Base-by-base conservation (phyloP, 2,797 vertebrate genomes). In the Acipenser ruthenus region DNA sequence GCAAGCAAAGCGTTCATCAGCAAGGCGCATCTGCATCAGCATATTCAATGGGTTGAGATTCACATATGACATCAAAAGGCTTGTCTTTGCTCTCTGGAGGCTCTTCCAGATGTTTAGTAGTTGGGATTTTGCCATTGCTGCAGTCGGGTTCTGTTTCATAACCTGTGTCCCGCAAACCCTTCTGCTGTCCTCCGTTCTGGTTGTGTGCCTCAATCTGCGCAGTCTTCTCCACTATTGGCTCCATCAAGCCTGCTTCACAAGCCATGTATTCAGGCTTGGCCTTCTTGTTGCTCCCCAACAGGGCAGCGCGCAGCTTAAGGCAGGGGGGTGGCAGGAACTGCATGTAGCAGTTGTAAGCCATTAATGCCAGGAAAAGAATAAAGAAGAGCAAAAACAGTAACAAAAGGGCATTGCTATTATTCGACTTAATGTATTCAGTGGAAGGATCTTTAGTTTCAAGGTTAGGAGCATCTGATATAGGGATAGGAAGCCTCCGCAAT, bases 301-400 rank as follows among this genome's bases (percentile, higher is more conserved):
- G 69, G 7, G 89, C 74, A 0, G 93, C 86, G 10, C 95, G 92
- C 58, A 95, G 77, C 15, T 90, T 92, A 51, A 98, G 83, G 81
- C 96, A 98, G 6, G 91, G 92, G 1, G 84, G 86, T 0, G 96
- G 96, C 7, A 99, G 92, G 68, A 93, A 97, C 74, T 92, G 94
- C 88, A 94, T 95, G 85, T 97, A 97, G 78, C 96, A 99, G 85
- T 98, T 99, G 81, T 98, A 99, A 15, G 75, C 84, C 18, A 97
- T 47, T 0, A 94, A 90, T 3, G 87, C 83, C 74, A 96, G 74
- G 79, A 95, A 97, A 49, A 99, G 90, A 13, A 93, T 59, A 67
- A 95, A 97, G 76, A 96, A 93, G 64, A 96, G 84, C 48, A 99
- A 87, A 65, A 96, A 93, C 75, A 97, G 93, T 13, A 87, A 86